Evolutionary conservation across 2,113 vertebrate genomes (phyloP).

Genomic region (Muscicapa adusta): DNA sequence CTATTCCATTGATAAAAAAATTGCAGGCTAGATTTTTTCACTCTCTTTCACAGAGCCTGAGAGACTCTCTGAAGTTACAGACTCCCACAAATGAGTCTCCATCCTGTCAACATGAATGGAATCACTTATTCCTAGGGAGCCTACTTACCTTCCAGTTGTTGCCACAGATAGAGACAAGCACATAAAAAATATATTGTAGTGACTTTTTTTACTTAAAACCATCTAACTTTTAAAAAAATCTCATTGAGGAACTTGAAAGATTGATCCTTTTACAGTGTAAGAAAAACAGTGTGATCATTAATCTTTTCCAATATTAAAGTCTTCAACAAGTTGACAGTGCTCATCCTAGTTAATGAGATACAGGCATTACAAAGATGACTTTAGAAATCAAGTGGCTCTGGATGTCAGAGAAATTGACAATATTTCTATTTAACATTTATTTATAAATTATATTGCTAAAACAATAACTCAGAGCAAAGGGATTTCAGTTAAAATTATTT

Average conservation of each 20-base stretch:
- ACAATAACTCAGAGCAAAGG: not conserved
- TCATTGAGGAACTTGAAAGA: not conserved
- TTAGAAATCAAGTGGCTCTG: not conserved
- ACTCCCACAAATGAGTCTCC: not conserved
- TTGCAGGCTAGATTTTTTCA: not conserved
- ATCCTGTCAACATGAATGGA: not conserved
- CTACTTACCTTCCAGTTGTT: not conserved
- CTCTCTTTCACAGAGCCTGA: not conserved
- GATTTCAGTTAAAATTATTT: not conserved
- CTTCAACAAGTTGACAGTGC: not conserved
- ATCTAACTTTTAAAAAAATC: not conserved
- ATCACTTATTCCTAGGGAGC: not conserved
- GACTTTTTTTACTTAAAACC: not conserved
- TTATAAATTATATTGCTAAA: not conserved
- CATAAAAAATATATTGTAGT: not conserved
- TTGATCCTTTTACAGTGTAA: not conserved
- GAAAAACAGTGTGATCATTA: not conserved
- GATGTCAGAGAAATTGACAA: not conserved
- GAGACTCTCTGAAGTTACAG: not conserved
- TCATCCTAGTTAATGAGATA: not conserved
- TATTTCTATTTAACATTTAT: not conserved
- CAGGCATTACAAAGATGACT: not conserved
- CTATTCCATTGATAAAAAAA: not conserved
- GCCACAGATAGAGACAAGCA: not conserved
- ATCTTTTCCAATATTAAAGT: not conserved